These are phyloP conservation scores for Bothrops jararaca DNA, from an alignment of 2,113 vertebrate genomes.

Conservation along the genomic window DNA sequence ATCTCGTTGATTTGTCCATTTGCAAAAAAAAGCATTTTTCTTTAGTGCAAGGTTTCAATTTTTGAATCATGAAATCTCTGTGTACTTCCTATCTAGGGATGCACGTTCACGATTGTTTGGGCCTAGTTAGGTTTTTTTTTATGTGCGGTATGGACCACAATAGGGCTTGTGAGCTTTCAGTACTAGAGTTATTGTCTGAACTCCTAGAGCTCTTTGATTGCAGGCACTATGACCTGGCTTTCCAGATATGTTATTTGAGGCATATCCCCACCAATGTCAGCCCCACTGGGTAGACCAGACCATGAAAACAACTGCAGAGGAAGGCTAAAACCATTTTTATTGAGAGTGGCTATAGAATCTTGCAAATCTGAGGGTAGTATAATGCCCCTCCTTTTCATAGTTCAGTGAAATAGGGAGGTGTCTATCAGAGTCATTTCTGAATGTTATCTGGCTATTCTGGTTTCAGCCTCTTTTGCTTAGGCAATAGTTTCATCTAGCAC, in stretches of 20 bases:
- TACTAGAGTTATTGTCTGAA: background rate
- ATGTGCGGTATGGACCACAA: background rate
- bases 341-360: background rate
- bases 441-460: background rate
- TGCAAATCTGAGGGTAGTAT: background rate
- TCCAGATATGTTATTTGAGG: background rate
- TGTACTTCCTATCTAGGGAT: background rate
- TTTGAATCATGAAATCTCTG: background rate
- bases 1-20: background rate
- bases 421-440: background rate
- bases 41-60: background rate
- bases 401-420: background rate
- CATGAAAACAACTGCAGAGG: background rate
- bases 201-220: background rate
- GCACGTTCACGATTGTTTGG: background rate
- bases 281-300: background rate
- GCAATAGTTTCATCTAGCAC: background rate
- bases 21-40: background rate
- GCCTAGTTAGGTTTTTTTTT: background rate
- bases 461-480: background rate
- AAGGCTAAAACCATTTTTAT: background rate
- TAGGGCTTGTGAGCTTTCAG: background rate
- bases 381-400: background rate
- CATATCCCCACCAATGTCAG: background rate
- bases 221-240: background rate